Conservation (phyloP, 2,113 vertebrate genomes). For the Calidris pygmaea region DNA sequence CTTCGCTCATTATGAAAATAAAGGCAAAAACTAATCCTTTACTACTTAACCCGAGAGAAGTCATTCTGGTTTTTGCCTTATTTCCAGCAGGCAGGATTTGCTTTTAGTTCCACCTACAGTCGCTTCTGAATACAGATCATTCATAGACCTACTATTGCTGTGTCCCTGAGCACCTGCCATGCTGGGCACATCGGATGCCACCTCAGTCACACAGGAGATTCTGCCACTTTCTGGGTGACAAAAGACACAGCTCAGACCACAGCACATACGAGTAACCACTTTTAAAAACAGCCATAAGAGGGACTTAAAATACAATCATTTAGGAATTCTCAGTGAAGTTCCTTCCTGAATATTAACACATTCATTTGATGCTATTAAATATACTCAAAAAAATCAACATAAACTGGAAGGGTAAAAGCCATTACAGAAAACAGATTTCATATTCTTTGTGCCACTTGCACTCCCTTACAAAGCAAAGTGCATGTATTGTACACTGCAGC, state of each 20-base stretch:
- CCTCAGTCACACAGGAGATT: not conserved
- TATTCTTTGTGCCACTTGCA: not conserved
- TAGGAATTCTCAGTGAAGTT: not conserved
- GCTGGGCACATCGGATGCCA: rapidly evolving
- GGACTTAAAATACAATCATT: not conserved
- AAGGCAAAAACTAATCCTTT: not conserved
- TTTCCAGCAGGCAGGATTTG: not conserved
- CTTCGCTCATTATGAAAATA: not conserved
- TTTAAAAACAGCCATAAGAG: not conserved
- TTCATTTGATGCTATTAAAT: not conserved
- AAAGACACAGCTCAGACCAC: not conserved
- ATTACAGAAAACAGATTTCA: not conserved
- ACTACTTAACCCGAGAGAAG: not conserved
- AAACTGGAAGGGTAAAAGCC: not conserved
- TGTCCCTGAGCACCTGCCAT: not conserved
- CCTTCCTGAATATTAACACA: not conserved
- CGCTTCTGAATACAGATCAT: not conserved
- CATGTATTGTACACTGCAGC: not conserved
- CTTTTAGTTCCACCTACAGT: not conserved
- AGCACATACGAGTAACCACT: not conserved
- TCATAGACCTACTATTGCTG: rapidly evolving
- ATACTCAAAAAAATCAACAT: not conserved
- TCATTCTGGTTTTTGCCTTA: not conserved
- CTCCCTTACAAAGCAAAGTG: not conserved
- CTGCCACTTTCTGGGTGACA: not conserved